Conservation (phyloP, 2,888 invertebrate species). For the Plusia festucae region DNA sequence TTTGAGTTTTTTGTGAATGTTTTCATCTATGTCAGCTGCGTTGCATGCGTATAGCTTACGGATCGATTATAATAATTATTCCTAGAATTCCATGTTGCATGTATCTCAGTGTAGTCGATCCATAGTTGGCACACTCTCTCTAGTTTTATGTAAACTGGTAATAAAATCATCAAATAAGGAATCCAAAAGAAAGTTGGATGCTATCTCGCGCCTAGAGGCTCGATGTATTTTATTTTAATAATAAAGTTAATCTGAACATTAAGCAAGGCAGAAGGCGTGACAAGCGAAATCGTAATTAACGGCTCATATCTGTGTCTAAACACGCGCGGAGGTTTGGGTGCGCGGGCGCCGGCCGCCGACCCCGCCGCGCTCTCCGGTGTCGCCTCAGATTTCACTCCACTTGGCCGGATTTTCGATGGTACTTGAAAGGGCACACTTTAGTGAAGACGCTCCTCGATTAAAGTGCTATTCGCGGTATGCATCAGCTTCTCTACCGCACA, state of each 20-base stretch:
- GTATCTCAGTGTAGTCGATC: conserved; percentile 21
- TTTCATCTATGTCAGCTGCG: conserved; percentile 17
- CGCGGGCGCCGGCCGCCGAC: conserved; percentile 68
- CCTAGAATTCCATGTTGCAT: conserved; percentile 12
- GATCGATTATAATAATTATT: conserved; percentile 21
- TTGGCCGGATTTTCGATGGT: conserved; percentile 46
- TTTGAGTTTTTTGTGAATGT: conserved; percentile 11
- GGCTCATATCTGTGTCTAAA: conserved; percentile 65
- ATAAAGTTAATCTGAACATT: conserved; percentile 81
- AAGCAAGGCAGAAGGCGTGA: conserved; percentile 85
- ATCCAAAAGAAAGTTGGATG: conserved; percentile 55
- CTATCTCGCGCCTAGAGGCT: conserved; percentile 51
- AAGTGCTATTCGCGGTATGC: conserved; percentile 34
- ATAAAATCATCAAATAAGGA: conserved; percentile 38
- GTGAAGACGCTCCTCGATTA: conserved; percentile 25
- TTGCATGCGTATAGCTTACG: conserved; percentile 18
- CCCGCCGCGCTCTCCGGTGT: conserved; percentile 51
- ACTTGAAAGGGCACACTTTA: conserved; percentile 45
- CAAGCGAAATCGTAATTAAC: conserved; percentile 86
- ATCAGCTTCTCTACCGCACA: neutral
- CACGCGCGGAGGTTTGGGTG: conserved; percentile 53
- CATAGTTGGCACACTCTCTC: conserved; percentile 22
- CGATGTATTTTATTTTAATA: conserved; percentile 70
- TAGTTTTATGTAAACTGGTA: conserved; percentile 7
- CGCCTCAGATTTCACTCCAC: conserved; percentile 56